These are phyloP conservation scores for Hoplias malabaricus DNA, from an alignment of 2,113 vertebrate species.

Conservation along the genomic window DNA sequence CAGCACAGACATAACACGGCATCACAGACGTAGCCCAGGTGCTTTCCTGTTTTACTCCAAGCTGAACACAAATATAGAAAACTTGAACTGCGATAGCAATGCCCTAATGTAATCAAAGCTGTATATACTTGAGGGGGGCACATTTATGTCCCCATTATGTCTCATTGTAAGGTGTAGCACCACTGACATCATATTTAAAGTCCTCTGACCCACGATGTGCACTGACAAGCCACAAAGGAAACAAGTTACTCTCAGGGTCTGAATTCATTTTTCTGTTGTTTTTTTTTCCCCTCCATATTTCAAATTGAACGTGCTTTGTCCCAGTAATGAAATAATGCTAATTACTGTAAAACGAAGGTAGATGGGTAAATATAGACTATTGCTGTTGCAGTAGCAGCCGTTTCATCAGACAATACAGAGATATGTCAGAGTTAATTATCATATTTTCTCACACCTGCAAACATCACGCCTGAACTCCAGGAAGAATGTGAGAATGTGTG, in stretches of 20 bases:
- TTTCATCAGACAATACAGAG: slow-evolving; percentile 51
- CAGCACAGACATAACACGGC: too few species aligned
- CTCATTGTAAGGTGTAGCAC: not conserved
- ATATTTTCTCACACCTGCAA: slow-evolving; percentile 56
- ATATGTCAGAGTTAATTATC: slow-evolving; percentile 59
- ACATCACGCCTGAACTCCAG: slow-evolving; percentile 38
- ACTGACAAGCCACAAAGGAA: slow-evolving; percentile 27
- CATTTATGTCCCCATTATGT: not conserved
- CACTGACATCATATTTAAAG: not conserved
- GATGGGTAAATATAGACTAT: slow-evolving; percentile 57
- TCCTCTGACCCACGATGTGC: not conserved
- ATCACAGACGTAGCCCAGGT: too few species aligned
- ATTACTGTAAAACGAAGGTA: slow-evolving; percentile 47
- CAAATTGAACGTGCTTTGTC: slow-evolving; percentile 33
- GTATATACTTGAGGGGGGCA: too few species aligned
- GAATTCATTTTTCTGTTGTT: too few species aligned
- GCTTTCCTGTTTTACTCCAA: too few species aligned
- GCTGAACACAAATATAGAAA: too few species aligned
- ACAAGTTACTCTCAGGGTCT: slow-evolving; percentile 34
- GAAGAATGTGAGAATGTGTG: slow-evolving; percentile 46
- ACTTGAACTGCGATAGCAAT: too few species aligned
- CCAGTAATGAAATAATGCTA: slow-evolving; percentile 49
- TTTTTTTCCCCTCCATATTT: slow-evolving; percentile 15
- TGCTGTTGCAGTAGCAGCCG: slow-evolving; percentile 45
- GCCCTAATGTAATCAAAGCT: too few species aligned